phyloP scores from a whole-genome alignment of 1,140 invertebrate genomes.

The Drosophila arawakana region DNA sequence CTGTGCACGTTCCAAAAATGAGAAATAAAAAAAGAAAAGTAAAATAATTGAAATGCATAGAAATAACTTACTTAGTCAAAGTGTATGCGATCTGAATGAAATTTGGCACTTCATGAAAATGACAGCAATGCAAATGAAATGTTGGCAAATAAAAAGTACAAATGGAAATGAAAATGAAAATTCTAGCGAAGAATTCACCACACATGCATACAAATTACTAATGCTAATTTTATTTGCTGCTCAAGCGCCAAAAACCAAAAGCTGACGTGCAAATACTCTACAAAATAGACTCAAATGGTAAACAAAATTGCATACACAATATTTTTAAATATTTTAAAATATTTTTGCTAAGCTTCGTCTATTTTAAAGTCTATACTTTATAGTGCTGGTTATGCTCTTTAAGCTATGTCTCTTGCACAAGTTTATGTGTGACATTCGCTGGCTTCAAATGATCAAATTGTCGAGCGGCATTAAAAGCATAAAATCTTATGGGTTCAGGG shows the following conservation, averaged over 20 bases:
- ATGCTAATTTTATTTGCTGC: conserved; percentile 76
- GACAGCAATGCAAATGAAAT: conserved; percentile 45
- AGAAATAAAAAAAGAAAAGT: background rate
- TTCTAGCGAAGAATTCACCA: conserved; percentile 21
- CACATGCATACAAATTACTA: conserved; percentile 74
- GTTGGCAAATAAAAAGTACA: conserved; percentile 15
- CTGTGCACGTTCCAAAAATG: conserved; percentile 19
- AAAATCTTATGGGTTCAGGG: conserved; percentile 36
- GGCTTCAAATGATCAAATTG: conserved; percentile 41
- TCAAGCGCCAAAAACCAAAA: conserved; percentile 36
- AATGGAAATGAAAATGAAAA: conserved; percentile 40
- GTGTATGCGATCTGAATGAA: conserved; percentile 48
- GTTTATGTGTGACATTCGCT: background rate
- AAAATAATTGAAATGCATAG: conserved; percentile 72
- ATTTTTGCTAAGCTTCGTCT: no score
- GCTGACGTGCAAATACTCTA: conserved; percentile 12
- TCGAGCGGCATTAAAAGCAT: conserved; percentile 50
- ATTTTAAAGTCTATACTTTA: background rate
- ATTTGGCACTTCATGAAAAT: conserved; percentile 66
- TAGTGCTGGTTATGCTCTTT: background rate
- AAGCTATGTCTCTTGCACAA: conserved; percentile 6
- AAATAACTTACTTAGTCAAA: conserved; percentile 64
- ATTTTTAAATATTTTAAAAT: background rate
- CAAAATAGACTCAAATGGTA: background rate
- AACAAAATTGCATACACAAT: background rate